Base-by-base conservation (phyloP, 2,888 invertebrate species). In the Itoplectis maculator region DNA sequence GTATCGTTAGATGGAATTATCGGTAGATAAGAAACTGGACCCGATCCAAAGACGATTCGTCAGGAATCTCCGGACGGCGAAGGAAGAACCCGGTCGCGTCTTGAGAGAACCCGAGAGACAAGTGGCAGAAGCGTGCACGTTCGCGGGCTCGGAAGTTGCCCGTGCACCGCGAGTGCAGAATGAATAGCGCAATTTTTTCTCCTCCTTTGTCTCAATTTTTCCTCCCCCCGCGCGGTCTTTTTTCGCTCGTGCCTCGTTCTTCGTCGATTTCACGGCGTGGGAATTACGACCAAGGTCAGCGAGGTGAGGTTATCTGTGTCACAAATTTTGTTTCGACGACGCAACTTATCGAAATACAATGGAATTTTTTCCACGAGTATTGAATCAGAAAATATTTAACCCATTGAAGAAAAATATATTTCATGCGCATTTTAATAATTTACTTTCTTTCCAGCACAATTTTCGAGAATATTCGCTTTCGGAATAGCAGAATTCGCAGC, bases 1-100 rank as follows among this genome's bases (percentile, higher is more conserved):
- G 56, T 56, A 70, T 70, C 69, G 69, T 70, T 54, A 18, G 37
- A 70, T 40, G 54, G 54, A 54, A 70, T 70, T 70, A 70, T 56
- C 40, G 69, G 40, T 20, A 42, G 20, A 42, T 20, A 40, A 70
- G 54, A 70, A 70, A 70, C 54, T 70, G 69, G 69, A 70, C 51
- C 23, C 13, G n/a, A 56, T 70, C 69, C 69, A 70, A 70, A 40
- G 40, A 42, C 40, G 69, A 42, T 54, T 56, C 40, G 42, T 70
- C 68, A 68, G 54, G 2, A 70, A 70, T 70, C 51, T n/a, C 40
- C 54, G 29, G 29, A 3, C 5, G 42, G 20, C 13, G 54, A 70
- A 54, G 54, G 13, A 13, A 18, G 40, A 20, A 56, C 6, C 11
- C 18, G 6, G 49, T 49, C 8, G 29, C 23, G 20, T 23, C 37